These are phyloP conservation scores for Australoheros facetus DNA, from an alignment of 2,797 vertebrate genomes.

Conservation along the genomic window DNA sequence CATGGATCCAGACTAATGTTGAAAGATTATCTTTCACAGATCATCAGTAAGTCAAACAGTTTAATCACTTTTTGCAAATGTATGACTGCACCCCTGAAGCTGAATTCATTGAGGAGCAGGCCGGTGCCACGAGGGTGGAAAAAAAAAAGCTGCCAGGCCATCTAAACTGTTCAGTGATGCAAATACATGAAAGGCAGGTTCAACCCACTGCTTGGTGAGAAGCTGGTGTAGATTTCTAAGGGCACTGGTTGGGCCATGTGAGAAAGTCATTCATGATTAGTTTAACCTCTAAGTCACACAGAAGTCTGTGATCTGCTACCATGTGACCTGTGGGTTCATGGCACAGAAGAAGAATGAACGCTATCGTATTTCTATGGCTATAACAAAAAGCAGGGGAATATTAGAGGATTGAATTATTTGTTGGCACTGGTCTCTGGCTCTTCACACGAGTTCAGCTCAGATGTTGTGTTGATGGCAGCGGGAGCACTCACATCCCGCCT, in stretches of 20 bases:
- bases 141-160: not conserved
- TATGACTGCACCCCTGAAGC: not conserved
- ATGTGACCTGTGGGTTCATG: constrained; percentile 81
- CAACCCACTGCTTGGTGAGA: constrained; percentile 53
- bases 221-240: constrained; percentile 68
- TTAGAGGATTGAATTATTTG: constrained; percentile 80
- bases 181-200: constrained; percentile 51
- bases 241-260: constrained; percentile 59
- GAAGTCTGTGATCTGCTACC: constrained; percentile 81
- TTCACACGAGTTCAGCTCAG: constrained; percentile 53
- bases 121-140: not conserved
- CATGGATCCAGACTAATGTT: not conserved
- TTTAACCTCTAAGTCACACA: constrained; percentile 79
- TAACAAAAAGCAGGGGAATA: constrained; percentile 73
- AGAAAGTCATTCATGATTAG: constrained; percentile 79
- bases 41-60: not conserved
- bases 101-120: not conserved
- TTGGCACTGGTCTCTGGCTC: constrained; percentile 42
- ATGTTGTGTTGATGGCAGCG: constrained; percentile 39
- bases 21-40: constrained; percentile 1
- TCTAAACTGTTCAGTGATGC: not conserved
- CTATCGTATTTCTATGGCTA: constrained; percentile 80
- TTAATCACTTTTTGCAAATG: not conserved
- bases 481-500: constrained; percentile 8
- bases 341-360: constrained; percentile 81